Conservation (phyloP, 1,140 invertebrate genomes). For the Medauroidea extradentata region DNA sequence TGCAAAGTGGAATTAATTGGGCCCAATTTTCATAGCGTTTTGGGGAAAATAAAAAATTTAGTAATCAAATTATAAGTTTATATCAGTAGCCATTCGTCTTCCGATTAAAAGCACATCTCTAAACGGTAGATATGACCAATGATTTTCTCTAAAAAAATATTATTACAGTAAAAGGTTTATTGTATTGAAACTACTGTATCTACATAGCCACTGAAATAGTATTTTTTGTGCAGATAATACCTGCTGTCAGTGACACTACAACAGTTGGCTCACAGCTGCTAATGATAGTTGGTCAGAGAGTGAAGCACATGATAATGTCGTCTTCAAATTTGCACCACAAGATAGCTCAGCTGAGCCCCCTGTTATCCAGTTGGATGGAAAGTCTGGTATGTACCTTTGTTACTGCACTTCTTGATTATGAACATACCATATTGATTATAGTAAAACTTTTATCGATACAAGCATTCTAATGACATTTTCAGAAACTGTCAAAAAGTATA, state of each 20-base stretch:
- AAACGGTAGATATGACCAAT: no score
- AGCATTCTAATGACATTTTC: no score
- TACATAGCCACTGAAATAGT: no score
- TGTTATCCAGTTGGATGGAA: conserved; percentile 64
- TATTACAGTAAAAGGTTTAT: no score
- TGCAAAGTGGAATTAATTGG: no score
- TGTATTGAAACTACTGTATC: no score
- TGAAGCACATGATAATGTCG: conserved; percentile 58
- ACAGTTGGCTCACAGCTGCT: conserved; percentile 61
- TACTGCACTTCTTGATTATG: neutral
- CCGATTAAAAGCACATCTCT: no score
- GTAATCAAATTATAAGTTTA: no score
- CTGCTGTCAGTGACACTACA: conserved; percentile 58
- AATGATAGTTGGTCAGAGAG: conserved; percentile 63
- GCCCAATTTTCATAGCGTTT: no score
- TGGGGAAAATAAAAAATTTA: no score
- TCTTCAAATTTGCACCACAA: conserved; percentile 55
- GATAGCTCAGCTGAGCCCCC: conserved; percentile 61
- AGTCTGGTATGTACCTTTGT: conserved; percentile 53
- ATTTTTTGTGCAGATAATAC: conserved; percentile 47
- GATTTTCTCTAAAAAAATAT: neutral
- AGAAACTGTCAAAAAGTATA: no score
- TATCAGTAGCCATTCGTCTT: no score
- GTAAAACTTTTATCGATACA: neutral
- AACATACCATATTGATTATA: neutral